phyloP scores from a whole-genome alignment of 1,140 invertebrate genomes.

The Plodia interpunctella region DNA sequence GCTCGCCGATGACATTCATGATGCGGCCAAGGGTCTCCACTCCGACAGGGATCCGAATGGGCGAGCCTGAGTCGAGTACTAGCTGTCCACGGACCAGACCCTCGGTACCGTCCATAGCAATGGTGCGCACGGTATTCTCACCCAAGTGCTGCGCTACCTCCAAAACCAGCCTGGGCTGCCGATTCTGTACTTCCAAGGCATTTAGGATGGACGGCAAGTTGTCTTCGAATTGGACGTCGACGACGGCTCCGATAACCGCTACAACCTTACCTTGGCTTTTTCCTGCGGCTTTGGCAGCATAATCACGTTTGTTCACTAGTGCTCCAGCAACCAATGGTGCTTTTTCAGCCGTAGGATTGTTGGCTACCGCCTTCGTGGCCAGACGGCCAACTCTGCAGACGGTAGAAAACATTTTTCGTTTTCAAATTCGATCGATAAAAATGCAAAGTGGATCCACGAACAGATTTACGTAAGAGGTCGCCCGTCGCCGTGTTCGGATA shows the following conservation, averaged over 20 bases:
- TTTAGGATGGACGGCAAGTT: constrained; percentile 97
- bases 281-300: constrained; percentile 62
- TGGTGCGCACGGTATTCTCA: constrained; percentile 88
- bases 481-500: neutral
- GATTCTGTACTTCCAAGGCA: constrained; percentile 91
- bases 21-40: constrained; percentile 89
- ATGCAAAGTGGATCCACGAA: constrained; percentile 32
- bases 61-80: constrained; percentile 85
- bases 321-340: constrained; percentile 54
- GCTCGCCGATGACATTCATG: constrained; percentile 94
- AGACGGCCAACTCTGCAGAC: constrained; percentile 68
- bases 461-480: constrained; percentile 56
- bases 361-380: constrained; percentile 66
- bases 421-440: constrained; percentile 44
- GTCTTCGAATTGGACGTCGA: constrained; percentile 99
- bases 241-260: constrained; percentile 99
- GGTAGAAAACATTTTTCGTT: constrained; percentile 72
- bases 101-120: constrained; percentile 94
- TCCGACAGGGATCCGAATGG: constrained; percentile 90
- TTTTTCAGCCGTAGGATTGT: constrained; percentile 60
- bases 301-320: constrained; percentile 64
- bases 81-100: constrained; percentile 86
- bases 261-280: constrained; percentile 85
- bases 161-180: constrained; percentile 84
- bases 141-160: constrained; percentile 94